Evolutionary conservation across 2,888 invertebrate species (phyloP).

Genomic region (Caenorhabditis drosophilae): DNA sequence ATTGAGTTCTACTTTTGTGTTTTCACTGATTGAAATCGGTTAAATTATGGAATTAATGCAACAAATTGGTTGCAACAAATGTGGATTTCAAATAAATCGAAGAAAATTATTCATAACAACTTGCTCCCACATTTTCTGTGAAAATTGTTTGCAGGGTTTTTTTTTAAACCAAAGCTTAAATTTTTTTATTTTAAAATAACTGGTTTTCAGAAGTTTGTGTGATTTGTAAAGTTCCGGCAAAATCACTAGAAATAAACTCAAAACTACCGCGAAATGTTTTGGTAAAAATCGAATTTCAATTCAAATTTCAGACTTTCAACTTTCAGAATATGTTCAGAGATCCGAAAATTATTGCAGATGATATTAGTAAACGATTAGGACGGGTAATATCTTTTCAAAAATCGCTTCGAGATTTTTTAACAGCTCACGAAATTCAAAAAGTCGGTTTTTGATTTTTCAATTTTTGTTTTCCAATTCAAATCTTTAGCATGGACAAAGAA

Average conservation of each 20-base stretch:
- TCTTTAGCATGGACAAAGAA: conserved; percentile 11
- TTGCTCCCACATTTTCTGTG: conserved; percentile 23
- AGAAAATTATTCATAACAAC: conserved; percentile 14
- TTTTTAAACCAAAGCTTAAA: no score
- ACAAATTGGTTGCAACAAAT: conserved; percentile 16
- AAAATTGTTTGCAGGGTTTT: conserved; percentile 7
- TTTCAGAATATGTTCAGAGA: conserved; percentile 14
- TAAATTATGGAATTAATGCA: no score
- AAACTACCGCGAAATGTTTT: conserved; percentile 21
- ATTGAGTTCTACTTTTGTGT: no score
- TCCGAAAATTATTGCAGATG: conserved; percentile 1
- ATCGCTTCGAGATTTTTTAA: neutral
- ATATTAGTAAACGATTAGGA: conserved; percentile 3
- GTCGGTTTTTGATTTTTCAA: neutral
- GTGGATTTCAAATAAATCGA: conserved; percentile 3
- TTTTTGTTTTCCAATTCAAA: neutral
- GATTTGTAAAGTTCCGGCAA: conserved; percentile 27
- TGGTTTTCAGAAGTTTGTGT: conserved; percentile 7
- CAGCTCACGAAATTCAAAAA: neutral
- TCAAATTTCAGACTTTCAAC: neutral
- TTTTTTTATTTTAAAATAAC: no score
- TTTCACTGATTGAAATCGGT: no score
- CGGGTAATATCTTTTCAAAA: conserved; percentile 16
- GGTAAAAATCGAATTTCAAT: neutral
- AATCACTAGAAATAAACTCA: conserved; percentile 16